Conservation (phyloP, 2,113 vertebrate genomes). For the Micronisus gabar region DNA sequence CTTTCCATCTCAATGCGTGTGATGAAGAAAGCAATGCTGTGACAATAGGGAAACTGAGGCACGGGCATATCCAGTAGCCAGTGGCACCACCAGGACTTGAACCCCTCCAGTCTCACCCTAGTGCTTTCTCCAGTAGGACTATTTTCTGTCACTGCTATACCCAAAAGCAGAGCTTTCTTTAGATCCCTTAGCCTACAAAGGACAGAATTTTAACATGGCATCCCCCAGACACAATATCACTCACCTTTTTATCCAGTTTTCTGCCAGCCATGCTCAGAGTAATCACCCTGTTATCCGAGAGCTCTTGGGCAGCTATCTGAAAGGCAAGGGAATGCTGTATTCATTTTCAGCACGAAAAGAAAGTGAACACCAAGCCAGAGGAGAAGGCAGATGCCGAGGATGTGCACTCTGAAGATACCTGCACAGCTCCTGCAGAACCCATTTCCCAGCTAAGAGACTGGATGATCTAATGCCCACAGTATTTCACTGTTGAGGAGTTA, state of each 20-base stretch:
- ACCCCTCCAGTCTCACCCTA: background rate
- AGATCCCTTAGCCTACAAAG: background rate
- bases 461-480: background rate
- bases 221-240: background rate
- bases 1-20: fast-evolving
- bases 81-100: background rate
- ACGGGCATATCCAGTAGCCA: background rate
- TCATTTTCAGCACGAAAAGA: background rate
- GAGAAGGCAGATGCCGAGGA: background rate
- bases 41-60: background rate
- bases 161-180: background rate
- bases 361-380: background rate
- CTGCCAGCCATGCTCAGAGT: constrained; percentile 91
- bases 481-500: background rate
- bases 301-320: constrained; percentile 94
- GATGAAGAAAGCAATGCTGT: fast-evolving
- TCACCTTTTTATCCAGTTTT: constrained; percentile 98
- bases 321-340: background rate
- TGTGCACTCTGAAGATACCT: fast-evolving
- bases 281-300: constrained; percentile 97
- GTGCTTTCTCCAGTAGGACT: background rate
- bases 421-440: background rate
- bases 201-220: background rate
- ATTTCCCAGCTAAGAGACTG: background rate
- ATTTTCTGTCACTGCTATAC: background rate